Conservation (phyloP, 2,113 vertebrate genomes). For the Lepus americanus region DNA sequence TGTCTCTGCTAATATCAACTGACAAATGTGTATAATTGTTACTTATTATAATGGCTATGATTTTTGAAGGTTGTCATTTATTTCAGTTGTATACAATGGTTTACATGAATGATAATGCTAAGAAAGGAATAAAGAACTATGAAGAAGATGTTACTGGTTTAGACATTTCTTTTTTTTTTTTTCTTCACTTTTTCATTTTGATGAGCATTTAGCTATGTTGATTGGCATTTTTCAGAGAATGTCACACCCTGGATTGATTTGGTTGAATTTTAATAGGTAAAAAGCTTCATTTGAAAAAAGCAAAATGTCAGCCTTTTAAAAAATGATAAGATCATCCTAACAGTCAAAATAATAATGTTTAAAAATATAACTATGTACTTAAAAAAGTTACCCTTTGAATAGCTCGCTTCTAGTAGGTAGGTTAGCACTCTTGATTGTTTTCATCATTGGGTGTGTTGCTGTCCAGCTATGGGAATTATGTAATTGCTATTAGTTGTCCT, state of each 20-base stretch:
- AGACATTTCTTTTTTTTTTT: slow-evolving; percentile 10
- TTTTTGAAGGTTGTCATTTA: not conserved
- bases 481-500: not conserved
- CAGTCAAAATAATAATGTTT: not conserved
- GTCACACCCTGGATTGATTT: not conserved
- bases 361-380: not conserved
- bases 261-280: slow-evolving; percentile 10
- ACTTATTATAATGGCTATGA: not conserved
- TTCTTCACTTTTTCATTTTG: not conserved
- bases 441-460: not conserved
- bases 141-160: not conserved
- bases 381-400: not conserved
- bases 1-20: not conserved
- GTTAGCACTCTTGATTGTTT: not conserved
- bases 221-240: not conserved
- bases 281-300: not conserved
- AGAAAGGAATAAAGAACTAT: not conserved
- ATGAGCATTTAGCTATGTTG: not conserved
- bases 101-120: not conserved
- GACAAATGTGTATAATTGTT: not conserved
- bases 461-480: not conserved
- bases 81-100: not conserved
- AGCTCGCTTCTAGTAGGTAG: not conserved
- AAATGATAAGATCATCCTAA: not conserved
- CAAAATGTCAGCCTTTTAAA: not conserved